Evolutionary conservation across 2,113 vertebrate genomes (phyloP).

Genomic region (Microcebus murinus): DNA sequence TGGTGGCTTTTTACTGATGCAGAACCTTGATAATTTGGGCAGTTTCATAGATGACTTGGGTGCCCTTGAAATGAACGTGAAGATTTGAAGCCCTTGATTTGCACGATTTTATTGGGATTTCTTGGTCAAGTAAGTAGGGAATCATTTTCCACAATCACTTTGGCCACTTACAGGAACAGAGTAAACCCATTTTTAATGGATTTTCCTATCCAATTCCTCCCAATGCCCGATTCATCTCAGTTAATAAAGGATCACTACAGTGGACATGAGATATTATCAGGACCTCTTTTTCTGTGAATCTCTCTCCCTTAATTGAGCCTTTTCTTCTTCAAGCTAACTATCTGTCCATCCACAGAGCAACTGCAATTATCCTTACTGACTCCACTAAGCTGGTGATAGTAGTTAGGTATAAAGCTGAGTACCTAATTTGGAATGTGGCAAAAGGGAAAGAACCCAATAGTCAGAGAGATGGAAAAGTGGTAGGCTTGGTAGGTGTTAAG

Average conservation of each 20-base stretch:
- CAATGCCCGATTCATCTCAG: background rate
- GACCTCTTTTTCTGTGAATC: background rate
- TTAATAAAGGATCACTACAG: background rate
- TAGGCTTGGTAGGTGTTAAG: background rate
- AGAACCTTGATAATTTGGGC: slow-evolving; percentile 92
- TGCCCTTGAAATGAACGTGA: slow-evolving; percentile 94
- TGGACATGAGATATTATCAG: background rate
- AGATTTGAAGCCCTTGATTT: slow-evolving; percentile 92
- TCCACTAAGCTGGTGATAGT: background rate
- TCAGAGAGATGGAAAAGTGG: background rate
- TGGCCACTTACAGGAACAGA: background rate
- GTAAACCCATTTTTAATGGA: background rate
- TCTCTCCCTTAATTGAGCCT: background rate
- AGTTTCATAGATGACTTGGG: slow-evolving; percentile 86
- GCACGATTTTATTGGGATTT: slow-evolving; percentile 93
- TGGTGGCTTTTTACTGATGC: slow-evolving; percentile 93
- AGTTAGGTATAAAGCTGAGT: background rate
- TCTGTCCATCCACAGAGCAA: background rate
- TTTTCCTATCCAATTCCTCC: background rate
- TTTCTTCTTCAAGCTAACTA: background rate
- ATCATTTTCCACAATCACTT: slow-evolving; percentile 87
- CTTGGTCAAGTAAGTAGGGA: slow-evolving; percentile 92
- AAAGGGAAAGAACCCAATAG: background rate
- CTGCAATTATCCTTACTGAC: background rate
- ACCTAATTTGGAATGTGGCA: background rate